These are phyloP conservation scores for Eudyptes chrysolophus DNA, from an alignment of 2,113 vertebrate genomes.

Conservation along the genomic window DNA sequence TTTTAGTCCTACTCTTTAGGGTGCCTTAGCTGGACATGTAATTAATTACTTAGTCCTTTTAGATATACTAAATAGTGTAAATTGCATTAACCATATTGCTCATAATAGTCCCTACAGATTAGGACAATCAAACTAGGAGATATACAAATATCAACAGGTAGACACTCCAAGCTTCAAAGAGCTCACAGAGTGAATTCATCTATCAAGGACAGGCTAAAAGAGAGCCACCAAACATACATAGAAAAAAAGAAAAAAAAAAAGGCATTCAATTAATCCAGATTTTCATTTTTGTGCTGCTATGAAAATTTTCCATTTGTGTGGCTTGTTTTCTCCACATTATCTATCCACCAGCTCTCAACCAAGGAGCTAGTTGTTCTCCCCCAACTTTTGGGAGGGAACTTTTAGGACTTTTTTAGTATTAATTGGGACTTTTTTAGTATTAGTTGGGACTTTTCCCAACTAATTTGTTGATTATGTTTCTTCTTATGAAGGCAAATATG, in stretches of 20 bases:
- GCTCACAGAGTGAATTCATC: not conserved
- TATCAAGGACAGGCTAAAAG: not conserved
- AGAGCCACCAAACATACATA: fast-evolving
- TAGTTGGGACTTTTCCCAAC: not conserved
- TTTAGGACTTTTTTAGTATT: not conserved
- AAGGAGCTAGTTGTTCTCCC: not conserved
- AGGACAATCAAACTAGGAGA: not conserved
- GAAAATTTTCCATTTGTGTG: not conserved
- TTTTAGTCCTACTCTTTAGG: not conserved
- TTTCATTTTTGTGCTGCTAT: not conserved
- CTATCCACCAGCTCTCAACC: not conserved
- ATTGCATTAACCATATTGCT: not conserved
- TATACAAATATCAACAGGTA: not conserved
- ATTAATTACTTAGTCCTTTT: not conserved
- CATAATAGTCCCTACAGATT: not conserved
- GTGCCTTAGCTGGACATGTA: not conserved
- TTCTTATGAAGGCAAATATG: not conserved
- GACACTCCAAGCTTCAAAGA: not conserved
- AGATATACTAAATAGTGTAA: not conserved
- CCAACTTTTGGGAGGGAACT: not conserved
- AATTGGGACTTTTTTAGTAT: not conserved
- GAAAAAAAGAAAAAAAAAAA: no score
- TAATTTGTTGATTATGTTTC: not conserved
- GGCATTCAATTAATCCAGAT: not conserved
- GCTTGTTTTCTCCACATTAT: not conserved